Base-by-base conservation (phyloP, 2,888 invertebrate genomes). In the Netelia fuscicornis region DNA sequence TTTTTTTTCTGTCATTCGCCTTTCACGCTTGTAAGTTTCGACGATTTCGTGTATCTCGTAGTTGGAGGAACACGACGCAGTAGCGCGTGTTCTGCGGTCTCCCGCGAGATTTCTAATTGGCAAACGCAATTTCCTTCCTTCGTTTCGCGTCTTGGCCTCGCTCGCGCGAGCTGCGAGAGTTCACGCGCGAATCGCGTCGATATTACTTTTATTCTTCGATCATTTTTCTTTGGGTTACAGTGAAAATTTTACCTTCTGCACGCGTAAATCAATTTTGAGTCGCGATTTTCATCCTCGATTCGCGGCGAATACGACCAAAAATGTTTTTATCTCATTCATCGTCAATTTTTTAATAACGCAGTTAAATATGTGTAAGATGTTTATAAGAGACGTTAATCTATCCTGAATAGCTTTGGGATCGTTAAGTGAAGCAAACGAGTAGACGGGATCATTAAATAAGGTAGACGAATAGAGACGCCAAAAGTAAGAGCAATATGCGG, bases 111-210 rank as follows among this genome's bases (percentile, higher is more conserved):
- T 90, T 90, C 88, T 90, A 90, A 89, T 90, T 90, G 89, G 89
- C 86, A 89, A 87, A 88, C 88, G 88, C 88, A 89, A 90, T 90
- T 90, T 90, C 90, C 90, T 89, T 89, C 88, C 87, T 88, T 62
- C 87, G 87, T 86, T 86, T 88, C 85, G 87, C 86, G 85, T 78
- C 78, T 83, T 81, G 71, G 77, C 58, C 85, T 77, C 86, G 68
- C 86, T 87, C 86, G 81, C 11, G 67, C 17, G 9, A 13, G 37
- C 70, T 58, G 25, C 54, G 62, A 70, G 76, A 52, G 67, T 67
- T 72, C 76, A 71, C 80, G 83, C 65, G 72, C 76, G 30, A 20
- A 56, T 68, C 70, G 42, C 74, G 56, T 65, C 71, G 20, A 48
- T 77, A 58, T 60, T 74, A 60, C 60, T 79, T 76, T 79, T 83